Conservation (phyloP, 2,797 vertebrate species). For the Sebastes flavidus region DNA sequence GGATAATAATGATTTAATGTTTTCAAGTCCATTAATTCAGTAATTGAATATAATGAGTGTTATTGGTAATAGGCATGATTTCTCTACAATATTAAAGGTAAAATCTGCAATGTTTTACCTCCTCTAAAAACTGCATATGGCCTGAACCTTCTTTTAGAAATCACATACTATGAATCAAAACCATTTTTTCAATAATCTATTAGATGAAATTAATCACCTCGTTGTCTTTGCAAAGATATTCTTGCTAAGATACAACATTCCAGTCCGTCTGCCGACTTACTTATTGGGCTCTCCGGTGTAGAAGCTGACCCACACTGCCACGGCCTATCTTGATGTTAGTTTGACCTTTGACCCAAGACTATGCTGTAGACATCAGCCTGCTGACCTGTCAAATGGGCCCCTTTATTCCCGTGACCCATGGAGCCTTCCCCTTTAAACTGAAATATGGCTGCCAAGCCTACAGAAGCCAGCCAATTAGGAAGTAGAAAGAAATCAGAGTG, state of each 20-base stretch:
- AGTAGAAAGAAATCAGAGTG: slow-evolving; percentile 83
- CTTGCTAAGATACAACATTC: slow-evolving; percentile 60
- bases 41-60: neutral
- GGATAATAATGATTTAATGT: neutral
- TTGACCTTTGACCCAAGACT: slow-evolving; percentile 82
- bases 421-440: slow-evolving; percentile 87
- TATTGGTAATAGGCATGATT: neutral
- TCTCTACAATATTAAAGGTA: neutral
- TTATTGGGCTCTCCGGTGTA: slow-evolving; percentile 58
- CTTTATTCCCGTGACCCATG: slow-evolving; percentile 90
- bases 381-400: slow-evolving; percentile 89
- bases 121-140: neutral
- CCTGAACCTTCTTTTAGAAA: neutral
- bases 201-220: neutral
- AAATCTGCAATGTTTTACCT: neutral
- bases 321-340: slow-evolving; percentile 84
- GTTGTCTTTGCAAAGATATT: slow-evolving; percentile 30
- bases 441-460: slow-evolving; percentile 85
- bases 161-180: neutral
- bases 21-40: neutral
- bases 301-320: slow-evolving; percentile 74
- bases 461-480: slow-evolving; percentile 84
- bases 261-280: slow-evolving; percentile 70
- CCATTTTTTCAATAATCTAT: neutral
- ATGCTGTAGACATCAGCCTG: slow-evolving; percentile 71